These are phyloP conservation scores for Bovichtus diacanthus DNA, from an alignment of 2,797 vertebrate species.

Conservation along the genomic window DNA sequence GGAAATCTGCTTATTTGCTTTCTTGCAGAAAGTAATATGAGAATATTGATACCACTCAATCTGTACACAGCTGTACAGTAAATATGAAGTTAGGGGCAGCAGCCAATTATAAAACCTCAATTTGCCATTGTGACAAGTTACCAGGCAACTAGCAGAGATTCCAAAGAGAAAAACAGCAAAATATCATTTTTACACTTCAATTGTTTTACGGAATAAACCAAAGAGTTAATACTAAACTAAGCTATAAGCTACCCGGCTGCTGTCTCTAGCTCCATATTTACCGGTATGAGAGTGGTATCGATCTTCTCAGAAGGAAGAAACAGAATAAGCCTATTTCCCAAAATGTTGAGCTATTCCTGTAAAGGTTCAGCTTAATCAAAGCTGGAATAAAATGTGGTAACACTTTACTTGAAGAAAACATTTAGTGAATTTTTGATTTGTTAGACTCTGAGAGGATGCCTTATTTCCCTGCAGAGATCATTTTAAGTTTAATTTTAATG, in stretches of 20 bases:
- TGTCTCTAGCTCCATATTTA: not conserved
- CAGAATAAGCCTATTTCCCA: not conserved
- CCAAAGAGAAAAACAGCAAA: not conserved
- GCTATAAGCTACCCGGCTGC: not conserved
- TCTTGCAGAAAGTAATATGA: not conserved
- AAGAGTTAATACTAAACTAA: no score
- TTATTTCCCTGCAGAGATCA: not conserved
- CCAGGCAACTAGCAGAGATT: not conserved
- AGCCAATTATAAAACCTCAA: not conserved
- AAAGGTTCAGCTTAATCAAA: not conserved
- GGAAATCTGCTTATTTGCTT: not conserved
- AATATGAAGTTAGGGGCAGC: not conserved
- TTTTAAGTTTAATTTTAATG: not conserved
- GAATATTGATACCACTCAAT: not conserved
- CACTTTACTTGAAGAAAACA: slow-evolving; percentile 48
- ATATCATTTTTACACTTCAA: not conserved
- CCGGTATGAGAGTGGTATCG: not conserved
- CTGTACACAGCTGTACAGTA: not conserved
- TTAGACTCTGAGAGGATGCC: not conserved
- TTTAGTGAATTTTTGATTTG: not conserved
- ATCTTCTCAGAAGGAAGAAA: not conserved
- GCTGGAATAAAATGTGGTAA: slow-evolving; percentile 6
- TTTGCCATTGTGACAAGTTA: not conserved
- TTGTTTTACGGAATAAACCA: not conserved
- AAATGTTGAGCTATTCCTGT: slow-evolving; percentile 6